A percentile compares a stretch with the other conserved stretches of the same genome.
Conservation (phyloP, 2,888 invertebrate species). For the Pachydiplax longipennis region DNA sequence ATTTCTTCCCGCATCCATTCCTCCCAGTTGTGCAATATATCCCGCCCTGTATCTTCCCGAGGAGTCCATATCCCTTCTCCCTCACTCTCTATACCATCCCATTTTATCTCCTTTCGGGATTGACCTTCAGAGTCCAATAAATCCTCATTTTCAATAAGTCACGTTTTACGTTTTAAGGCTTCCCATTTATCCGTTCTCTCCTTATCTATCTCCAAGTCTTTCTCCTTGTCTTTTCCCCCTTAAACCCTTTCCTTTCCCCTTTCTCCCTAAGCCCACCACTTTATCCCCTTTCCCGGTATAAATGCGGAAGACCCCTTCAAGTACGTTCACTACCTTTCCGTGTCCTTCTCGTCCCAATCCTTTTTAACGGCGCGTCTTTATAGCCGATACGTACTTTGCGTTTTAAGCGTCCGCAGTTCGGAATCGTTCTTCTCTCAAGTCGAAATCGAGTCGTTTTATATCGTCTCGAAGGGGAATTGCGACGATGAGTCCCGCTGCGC, state of each 20-base stretch:
- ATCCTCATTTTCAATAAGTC: constrained; percentile 43
- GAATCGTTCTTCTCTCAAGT: background rate
- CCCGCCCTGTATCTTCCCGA: too few relatives aligned
- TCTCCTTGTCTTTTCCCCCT: background rate
- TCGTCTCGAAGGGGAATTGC: background rate
- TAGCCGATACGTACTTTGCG: background rate
- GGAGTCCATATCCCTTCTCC: background rate
- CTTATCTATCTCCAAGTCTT: background rate
- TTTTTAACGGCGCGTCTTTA: background rate
- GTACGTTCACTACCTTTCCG: background rate
- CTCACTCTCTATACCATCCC: background rate
- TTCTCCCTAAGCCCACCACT: background rate
- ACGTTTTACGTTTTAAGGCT: constrained; percentile 29
- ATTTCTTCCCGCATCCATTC: background rate
- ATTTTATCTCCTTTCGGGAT: background rate
- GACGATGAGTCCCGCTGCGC: background rate
- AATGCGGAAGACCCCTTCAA: background rate
- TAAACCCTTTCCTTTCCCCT: background rate
- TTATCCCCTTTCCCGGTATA: background rate
- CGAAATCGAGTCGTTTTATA: background rate
- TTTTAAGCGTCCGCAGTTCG: background rate
- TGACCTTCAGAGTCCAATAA: constrained; percentile 21
- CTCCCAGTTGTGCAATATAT: too few relatives aligned
- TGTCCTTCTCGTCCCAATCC: background rate
- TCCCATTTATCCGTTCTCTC: constrained; percentile 6